These are phyloP conservation scores for Drosophila navojoa DNA, from an alignment of 1,140 invertebrate species.

Conservation along the genomic window DNA sequence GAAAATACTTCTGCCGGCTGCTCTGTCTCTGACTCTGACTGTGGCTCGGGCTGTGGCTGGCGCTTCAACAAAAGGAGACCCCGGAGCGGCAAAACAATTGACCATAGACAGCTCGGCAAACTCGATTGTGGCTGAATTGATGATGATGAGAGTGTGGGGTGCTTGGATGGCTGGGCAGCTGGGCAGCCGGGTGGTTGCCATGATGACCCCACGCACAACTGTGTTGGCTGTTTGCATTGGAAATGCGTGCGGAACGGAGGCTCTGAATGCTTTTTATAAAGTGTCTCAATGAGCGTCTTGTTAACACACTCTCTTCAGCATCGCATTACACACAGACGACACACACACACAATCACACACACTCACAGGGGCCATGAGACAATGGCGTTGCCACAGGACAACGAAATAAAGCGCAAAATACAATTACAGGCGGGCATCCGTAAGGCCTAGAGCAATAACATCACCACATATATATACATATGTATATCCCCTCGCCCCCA, in stretches of 20 bases:
- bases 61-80: neutral
- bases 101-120: neutral
- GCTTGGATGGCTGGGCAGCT: neutral
- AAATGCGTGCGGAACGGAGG: slow-evolving; percentile 18
- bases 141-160: neutral
- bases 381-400: slow-evolving; percentile 51
- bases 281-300: slow-evolving; percentile 76
- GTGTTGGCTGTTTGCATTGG: neutral
- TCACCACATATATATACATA: too few species aligned
- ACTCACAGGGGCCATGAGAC: slow-evolving; percentile 10
- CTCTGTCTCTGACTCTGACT: neutral
- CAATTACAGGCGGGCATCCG: slow-evolving; percentile 50
- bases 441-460: slow-evolving; percentile 15
- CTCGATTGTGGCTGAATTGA: too few species aligned
- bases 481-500: neutral
- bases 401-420: slow-evolving; percentile 54
- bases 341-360: neutral
- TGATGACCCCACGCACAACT: neutral
- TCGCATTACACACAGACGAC: slow-evolving; percentile 51
- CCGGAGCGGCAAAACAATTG: slow-evolving; percentile 6
- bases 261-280: slow-evolving; percentile 55
- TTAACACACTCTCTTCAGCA: slow-evolving; percentile 63
- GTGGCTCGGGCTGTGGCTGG: too few species aligned
- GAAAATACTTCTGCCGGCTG: slow-evolving; percentile 13
- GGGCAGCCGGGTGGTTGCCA: neutral